Conservation (phyloP, 2,113 vertebrate genomes). For the Phainopepla nitens region DNA sequence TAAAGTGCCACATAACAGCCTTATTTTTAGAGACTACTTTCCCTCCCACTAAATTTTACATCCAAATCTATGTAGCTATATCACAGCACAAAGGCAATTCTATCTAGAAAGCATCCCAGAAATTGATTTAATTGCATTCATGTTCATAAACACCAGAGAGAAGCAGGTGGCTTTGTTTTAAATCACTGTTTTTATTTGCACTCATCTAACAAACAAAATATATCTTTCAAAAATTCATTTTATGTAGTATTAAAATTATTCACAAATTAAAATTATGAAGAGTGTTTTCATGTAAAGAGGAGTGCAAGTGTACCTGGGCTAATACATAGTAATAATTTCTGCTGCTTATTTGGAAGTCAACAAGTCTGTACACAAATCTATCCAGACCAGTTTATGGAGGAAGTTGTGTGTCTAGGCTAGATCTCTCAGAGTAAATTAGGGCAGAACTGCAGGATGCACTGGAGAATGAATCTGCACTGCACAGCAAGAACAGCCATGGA, state of each 20-base stretch:
- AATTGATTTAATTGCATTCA: neutral
- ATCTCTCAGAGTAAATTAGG: neutral
- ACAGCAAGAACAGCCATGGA: neutral
- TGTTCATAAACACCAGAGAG: neutral
- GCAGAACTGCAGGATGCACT: neutral
- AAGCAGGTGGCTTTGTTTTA: neutral
- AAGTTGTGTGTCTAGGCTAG: neutral
- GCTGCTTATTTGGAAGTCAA: neutral
- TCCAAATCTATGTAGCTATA: neutral
- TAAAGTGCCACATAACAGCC: neutral
- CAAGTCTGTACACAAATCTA: rapidly evolving
- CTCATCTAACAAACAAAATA: neutral
- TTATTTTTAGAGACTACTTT: neutral
- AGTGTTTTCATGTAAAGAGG: neutral
- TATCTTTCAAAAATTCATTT: neutral
- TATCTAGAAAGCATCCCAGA: neutral
- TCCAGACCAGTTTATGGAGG: neutral
- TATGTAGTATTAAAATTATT: neutral
- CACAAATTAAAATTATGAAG: neutral
- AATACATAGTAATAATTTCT: neutral
- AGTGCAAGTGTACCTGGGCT: neutral
- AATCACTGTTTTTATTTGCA: neutral
- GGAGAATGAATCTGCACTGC: neutral
- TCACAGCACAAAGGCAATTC: neutral
- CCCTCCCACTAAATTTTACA: neutral